These are phyloP conservation scores for Aphidius colemani DNA, from an alignment of 2,888 invertebrate species.

Conservation along the genomic window DNA sequence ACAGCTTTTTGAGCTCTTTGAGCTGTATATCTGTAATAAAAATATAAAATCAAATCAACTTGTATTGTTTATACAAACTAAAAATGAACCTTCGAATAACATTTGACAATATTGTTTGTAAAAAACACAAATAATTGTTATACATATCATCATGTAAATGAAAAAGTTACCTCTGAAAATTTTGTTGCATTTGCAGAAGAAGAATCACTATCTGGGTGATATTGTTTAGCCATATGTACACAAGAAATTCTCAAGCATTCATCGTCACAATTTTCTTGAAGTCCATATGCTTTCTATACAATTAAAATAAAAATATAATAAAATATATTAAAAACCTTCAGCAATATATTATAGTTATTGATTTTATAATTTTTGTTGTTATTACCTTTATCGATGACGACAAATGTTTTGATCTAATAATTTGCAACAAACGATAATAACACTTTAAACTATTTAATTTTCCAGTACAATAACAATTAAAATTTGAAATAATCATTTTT, in stretches of 20 bases:
- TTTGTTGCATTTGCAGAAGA: slow-evolving; percentile 73
- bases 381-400: no score
- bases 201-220: slow-evolving; percentile 82
- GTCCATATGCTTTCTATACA: slow-evolving; percentile 71
- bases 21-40: slow-evolving; percentile 65
- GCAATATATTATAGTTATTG: no score
- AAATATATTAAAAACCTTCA: no score
- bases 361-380: no score
- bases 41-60: slow-evolving; percentile 1
- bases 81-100: background rate
- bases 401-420: no score
- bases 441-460: no score
- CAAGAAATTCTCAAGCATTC: slow-evolving; percentile 75
- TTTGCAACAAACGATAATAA: no score
- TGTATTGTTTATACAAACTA: background rate
- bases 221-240: slow-evolving; percentile 76
- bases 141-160: slow-evolving; percentile 4
- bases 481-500: no score
- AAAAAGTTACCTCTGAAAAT: slow-evolving; percentile 66
- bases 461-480: no score
- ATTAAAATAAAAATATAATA: background rate
- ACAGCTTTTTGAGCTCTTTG: slow-evolving; percentile 72
- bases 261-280: slow-evolving; percentile 72
- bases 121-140: background rate
- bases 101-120: slow-evolving; percentile 7